These are phyloP conservation scores for Ammodytes marinus DNA, from an alignment of 2,113 vertebrate genomes.

Conservation along the genomic window DNA sequence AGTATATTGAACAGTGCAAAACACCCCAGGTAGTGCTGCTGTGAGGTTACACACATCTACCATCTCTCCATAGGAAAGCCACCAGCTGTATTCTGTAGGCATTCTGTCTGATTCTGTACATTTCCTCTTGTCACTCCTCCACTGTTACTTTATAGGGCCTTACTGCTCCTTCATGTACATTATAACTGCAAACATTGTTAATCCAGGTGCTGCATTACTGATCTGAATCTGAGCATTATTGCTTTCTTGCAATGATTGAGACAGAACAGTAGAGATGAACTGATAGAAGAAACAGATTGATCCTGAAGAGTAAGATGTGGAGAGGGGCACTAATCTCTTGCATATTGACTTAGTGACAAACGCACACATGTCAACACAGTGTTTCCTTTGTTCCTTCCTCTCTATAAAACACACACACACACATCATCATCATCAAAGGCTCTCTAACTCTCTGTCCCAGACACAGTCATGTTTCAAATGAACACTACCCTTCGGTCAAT, in stretches of 20 bases:
- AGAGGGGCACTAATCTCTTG: neutral
- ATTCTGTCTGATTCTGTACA: neutral
- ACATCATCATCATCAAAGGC: constrained; percentile 8
- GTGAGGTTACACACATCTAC: neutral
- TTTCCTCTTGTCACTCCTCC: neutral
- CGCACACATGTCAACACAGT: constrained; percentile 4
- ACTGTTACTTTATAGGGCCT: neutral
- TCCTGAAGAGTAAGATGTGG: neutral
- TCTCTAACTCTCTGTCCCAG: constrained; percentile 5
- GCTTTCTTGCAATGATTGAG: neutral
- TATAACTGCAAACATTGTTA: neutral
- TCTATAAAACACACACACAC: constrained; percentile 1
- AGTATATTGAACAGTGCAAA: neutral
- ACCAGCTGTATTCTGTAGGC: neutral
- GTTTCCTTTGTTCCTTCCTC: neutral
- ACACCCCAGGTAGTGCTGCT: neutral
- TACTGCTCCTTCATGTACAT: neutral
- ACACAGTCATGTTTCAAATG: neutral
- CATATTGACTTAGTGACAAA: constrained; percentile 23
- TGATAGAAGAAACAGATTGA: neutral
- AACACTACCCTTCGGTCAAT: constrained; percentile 41
- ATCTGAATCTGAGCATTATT: constrained; percentile 8
- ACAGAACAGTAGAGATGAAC: neutral
- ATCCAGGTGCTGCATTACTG: neutral
- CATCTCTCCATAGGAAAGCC: neutral